Evolutionary conservation across 30 jellyfish, hydroid and myxozoan genomes (phyloP).

Genomic region (Turritopsis rubra): DNA sequence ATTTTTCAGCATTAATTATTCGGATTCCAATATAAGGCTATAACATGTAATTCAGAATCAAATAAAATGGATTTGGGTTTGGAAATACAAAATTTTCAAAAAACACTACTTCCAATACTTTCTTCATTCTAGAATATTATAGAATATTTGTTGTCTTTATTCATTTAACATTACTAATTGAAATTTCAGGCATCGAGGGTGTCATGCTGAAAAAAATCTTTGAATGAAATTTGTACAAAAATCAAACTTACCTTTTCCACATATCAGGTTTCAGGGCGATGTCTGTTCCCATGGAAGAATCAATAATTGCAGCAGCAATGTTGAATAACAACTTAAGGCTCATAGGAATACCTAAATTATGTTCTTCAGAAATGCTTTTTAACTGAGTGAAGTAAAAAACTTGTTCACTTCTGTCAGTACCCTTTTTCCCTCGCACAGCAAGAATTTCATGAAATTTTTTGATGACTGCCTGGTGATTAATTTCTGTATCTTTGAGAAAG

Average conservation of each 20-base stretch:
- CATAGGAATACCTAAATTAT: slow-evolving; percentile 73
- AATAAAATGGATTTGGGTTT: no score
- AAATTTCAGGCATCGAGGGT: no score
- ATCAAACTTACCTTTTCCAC: slow-evolving; percentile 78
- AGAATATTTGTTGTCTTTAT: no score
- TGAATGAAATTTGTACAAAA: no score
- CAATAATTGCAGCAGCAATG: slow-evolving; percentile 85
- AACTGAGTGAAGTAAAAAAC: slow-evolving; percentile 69
- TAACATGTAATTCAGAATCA: no score
- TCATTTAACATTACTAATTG: no score
- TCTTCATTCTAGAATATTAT: no score
- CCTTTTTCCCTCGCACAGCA: slow-evolving; percentile 97
- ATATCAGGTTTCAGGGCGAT: slow-evolving; percentile 79
- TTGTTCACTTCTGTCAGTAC: slow-evolving; percentile 91
- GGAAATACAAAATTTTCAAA: no score
- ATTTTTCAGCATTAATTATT: no score
- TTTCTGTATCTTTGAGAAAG: slow-evolving; percentile 92
- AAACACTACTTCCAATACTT: no score
- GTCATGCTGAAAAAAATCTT: no score
- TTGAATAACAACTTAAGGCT: slow-evolving; percentile 65
- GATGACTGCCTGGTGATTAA: slow-evolving; percentile 79
- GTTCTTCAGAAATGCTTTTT: slow-evolving; percentile 63
- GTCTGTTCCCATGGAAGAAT: slow-evolving; percentile 82
- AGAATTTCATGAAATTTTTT: slow-evolving; percentile 86
- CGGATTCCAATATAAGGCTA: no score